Evolutionary conservation across 2,888 invertebrate genomes (phyloP).

Genomic region (Cryptosula pallasiana): DNA sequence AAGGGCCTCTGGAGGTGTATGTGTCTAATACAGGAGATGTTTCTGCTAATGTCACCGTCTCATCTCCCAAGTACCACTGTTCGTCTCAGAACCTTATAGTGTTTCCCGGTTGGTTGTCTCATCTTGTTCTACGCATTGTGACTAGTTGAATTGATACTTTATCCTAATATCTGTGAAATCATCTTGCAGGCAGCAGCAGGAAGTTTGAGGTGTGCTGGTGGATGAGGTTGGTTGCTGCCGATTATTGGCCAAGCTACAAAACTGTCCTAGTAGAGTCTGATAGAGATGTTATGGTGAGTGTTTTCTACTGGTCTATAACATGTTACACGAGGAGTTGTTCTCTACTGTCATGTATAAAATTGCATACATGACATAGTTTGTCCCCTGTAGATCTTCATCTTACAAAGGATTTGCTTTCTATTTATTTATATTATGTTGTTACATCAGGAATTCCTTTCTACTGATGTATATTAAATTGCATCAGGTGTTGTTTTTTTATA

Average conservation of each 20-base stretch:
- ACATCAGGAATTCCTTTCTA: too few species aligned
- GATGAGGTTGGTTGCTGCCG: conserved; percentile 1
- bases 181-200: neutral
- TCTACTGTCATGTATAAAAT: too few species aligned
- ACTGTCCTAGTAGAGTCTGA: conserved; percentile 15
- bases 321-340: too few species aligned
- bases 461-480: too few species aligned
- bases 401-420: too few species aligned
- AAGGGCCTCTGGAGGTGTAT: neutral
- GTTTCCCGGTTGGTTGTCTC: neutral
- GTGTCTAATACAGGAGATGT: neutral
- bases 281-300: conserved; percentile 19
- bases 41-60: neutral
- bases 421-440: too few species aligned
- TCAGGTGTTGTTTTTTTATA: too few species aligned
- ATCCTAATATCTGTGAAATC: too few species aligned
- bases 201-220: conserved; percentile 19
- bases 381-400: too few species aligned
- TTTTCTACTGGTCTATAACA: too few species aligned
- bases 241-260: conserved; percentile 5
- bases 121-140: neutral
- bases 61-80: neutral
- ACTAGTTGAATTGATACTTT: too few species aligned
- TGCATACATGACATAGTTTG: too few species aligned
- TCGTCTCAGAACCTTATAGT: neutral